Base-by-base conservation (phyloP, 2,797 vertebrate species). In the Antennarius maculatus region DNA sequence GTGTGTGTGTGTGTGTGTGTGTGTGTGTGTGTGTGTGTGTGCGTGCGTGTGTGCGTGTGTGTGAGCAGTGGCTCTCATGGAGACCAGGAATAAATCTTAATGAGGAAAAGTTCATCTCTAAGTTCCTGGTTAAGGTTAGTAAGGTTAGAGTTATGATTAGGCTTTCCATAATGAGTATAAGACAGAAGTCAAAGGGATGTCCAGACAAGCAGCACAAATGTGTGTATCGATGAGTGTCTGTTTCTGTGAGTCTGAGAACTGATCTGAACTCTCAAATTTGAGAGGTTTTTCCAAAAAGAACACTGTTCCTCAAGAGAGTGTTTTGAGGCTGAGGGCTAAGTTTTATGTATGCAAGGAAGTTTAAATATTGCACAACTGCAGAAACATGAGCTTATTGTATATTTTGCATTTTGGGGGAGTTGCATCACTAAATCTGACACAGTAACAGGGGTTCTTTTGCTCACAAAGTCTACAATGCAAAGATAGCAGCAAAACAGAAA, bases 191-290 rank as follows among this genome's bases (percentile, higher is more conserved):
- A 9, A 7, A 11, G 14, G 1, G 13, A 43, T 4, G 42, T 43
- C 42, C 42, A 14, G 13, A 43, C 42, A 14, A 43, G 42, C 37
- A 8, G 37, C 37, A 39, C 7, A 11, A 13, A 43, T 43, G 42
- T 5, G 13, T 14, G 42, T 5, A 14, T 15, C 3, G 12, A 41
- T 13, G 10, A 11, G 39, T 41, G 39, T 41, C 5, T 13, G 12
- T 11, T 13, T 41, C 10, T 41, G 9, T 11, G 39, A 11, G 9
- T 13, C 39, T 54, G 57, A 61, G 61, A 68, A 66, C 61, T 71
- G 66, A 79, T 82, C 81, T 48, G 43, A 50, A 71, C 34, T 64
- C 55, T 79, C 66, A 67, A 83, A 80, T 61, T 65, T 61, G 65
- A 58, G 52, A 66, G 53, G 59, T 42, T 69, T 71, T 45, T 53